Evolutionary conservation across 2,888 invertebrate species (phyloP).

Genomic region (Epirrhoe alternata): DNA sequence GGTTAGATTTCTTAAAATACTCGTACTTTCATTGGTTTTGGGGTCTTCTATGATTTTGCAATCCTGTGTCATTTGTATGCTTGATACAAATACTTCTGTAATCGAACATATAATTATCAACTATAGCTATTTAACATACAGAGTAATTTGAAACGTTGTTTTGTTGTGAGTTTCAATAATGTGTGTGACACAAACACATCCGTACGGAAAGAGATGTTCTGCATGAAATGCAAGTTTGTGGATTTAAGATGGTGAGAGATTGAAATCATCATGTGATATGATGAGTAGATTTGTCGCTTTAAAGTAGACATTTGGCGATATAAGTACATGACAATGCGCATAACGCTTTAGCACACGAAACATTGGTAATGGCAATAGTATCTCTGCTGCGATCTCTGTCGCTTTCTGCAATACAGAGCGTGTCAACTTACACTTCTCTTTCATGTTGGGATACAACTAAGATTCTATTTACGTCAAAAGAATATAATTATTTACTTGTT

Average conservation of each 20-base stretch:
- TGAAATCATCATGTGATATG: slow-evolving; percentile 56
- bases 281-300: slow-evolving; percentile 70
- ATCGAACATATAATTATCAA: slow-evolving; percentile 8
- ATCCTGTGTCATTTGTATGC: slow-evolving; percentile 22
- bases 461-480: not conserved
- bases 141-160: slow-evolving; percentile 42
- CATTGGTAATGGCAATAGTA: slow-evolving; percentile 53
- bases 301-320: slow-evolving; percentile 76
- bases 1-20: not conserved
- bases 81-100: not conserved
- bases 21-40: not conserved
- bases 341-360: slow-evolving; percentile 70
- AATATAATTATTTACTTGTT: not conserved
- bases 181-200: slow-evolving; percentile 57
- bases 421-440: slow-evolving; percentile 8
- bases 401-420: slow-evolving; percentile 58
- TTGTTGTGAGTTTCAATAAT: slow-evolving; percentile 43
- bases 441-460: not conserved
- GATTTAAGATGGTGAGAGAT: slow-evolving; percentile 55
- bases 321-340: slow-evolving; percentile 54
- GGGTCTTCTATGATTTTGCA: slow-evolving; percentile 13
- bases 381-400: slow-evolving; percentile 64
- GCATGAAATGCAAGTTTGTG: slow-evolving; percentile 71
- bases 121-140: slow-evolving; percentile 9
- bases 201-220: slow-evolving; percentile 63